A percentile compares a stretch with the other conserved stretches of the same genome.
Conservation (phyloP, 2,797 vertebrate genomes). For the Lindbergichthys nudifrons region DNA sequence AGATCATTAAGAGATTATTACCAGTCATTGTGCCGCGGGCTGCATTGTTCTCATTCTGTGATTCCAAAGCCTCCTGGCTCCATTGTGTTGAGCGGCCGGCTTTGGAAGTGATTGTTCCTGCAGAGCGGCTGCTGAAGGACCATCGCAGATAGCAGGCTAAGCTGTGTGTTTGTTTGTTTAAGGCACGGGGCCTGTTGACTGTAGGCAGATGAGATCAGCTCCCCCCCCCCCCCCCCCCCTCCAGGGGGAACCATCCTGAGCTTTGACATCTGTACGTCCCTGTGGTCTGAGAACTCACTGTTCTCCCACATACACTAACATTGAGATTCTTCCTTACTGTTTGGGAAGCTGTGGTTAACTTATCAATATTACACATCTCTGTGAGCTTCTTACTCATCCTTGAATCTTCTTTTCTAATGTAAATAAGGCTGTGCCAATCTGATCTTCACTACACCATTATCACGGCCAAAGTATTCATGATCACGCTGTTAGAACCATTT, state of each 20-base stretch:
- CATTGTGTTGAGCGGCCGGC: slow-evolving; percentile 79
- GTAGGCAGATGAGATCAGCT: slow-evolving; percentile 79
- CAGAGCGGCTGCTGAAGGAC: slow-evolving; percentile 71
- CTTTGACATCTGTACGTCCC: slow-evolving; percentile 67
- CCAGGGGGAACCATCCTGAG: slow-evolving; percentile 58
- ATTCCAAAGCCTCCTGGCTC: slow-evolving; percentile 78
- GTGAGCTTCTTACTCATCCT: background rate
- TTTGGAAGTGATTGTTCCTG: slow-evolving; percentile 82
- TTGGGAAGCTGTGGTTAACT: slow-evolving; percentile 10
- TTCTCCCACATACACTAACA: slow-evolving; percentile 34
- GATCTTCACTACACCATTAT: too few species aligned
- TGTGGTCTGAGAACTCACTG: slow-evolving; percentile 51
- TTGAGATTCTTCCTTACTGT: slow-evolving; percentile 29
- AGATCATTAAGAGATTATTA: slow-evolving; percentile 82
- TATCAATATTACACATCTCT: slow-evolving; percentile 31
- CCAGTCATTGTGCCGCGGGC: slow-evolving; percentile 68
- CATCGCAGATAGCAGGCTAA: slow-evolving; percentile 79
- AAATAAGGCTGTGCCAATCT: background rate
- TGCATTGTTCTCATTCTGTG: slow-evolving; percentile 80
- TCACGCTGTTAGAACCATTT: too few species aligned
- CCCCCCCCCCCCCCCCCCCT: slow-evolving; percentile 42
- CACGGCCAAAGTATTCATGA: too few species aligned
- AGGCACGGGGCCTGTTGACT: slow-evolving; percentile 79
- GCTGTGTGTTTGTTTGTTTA: slow-evolving; percentile 84
- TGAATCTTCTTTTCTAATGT: slow-evolving; percentile 7